Percentiles rank a stretch among this genome's conserved stretches.
phyloP scores from a whole-genome alignment of 2,113 vertebrate genomes.

The Apus apus region DNA sequence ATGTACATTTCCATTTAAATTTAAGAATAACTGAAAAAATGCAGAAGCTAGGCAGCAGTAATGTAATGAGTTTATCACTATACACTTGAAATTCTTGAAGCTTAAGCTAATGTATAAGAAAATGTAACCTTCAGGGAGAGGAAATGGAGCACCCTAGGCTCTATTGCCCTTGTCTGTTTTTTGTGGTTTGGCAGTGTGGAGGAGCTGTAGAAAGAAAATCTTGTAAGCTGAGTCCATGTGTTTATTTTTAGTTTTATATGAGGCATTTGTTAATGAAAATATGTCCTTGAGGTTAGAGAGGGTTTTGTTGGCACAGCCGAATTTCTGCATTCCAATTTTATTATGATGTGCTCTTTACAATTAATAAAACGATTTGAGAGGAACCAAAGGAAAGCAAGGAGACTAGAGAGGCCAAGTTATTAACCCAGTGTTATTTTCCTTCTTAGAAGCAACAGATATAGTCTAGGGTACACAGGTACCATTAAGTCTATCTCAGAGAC shows the following conservation, averaged over 20 bases:
- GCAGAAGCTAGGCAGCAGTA: neutral
- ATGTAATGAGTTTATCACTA: slow-evolving; percentile 1
- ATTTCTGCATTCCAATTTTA: slow-evolving; percentile 22
- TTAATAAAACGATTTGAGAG: slow-evolving; percentile 34
- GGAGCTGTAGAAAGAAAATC: neutral
- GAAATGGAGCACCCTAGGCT: neutral
- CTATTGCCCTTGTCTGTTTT: neutral
- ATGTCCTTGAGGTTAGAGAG: slow-evolving; percentile 42
- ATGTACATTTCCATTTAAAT: neutral
- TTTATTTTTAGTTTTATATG: slow-evolving; percentile 43
- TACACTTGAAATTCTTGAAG: neutral
- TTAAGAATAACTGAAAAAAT: neutral
- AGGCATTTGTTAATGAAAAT: slow-evolving; percentile 38
- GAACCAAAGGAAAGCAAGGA: neutral
- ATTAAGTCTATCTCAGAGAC: neutral
- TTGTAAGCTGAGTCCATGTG: neutral
- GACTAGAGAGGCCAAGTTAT: slow-evolving; percentile 2
- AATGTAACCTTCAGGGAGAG: neutral
- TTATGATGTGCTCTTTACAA: slow-evolving; percentile 24
- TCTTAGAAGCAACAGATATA: neutral
- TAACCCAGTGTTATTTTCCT: slow-evolving; percentile 3
- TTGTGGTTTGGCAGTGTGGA: neutral
- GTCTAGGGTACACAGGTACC: neutral
- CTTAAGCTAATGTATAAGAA: neutral
- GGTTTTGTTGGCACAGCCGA: neutral